Evolutionary conservation across 2,888 invertebrate genomes (phyloP).

Genomic region (Ennomos fuscantarius): DNA sequence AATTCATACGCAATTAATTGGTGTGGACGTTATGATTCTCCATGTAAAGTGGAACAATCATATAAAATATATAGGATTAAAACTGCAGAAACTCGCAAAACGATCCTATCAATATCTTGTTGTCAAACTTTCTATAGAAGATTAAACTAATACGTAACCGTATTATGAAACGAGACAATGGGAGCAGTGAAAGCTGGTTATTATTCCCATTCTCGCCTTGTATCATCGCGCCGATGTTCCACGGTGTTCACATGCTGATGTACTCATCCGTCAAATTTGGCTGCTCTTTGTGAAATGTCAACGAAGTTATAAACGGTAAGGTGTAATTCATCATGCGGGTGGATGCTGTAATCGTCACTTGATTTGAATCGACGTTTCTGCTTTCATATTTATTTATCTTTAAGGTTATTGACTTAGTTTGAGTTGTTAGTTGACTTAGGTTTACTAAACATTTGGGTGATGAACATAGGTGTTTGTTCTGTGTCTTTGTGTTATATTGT

Average conservation of each 20-base stretch:
- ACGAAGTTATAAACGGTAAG: conserved; percentile 18
- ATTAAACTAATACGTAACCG: conserved; percentile 62
- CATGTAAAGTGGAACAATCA: conserved; percentile 12
- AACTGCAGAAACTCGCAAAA: conserved; percentile 5
- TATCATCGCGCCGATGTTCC: conserved; percentile 23
- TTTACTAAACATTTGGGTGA: too few relatives aligned
- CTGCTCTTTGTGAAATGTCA: conserved; percentile 25
- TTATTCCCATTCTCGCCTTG: conserved; percentile 53
- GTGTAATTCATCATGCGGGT: conserved; percentile 12
- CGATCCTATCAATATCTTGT: conserved; percentile 38
- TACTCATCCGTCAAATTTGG: conserved; percentile 30
- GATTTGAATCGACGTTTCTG: conserved; percentile 8
- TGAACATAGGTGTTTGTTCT: too few relatives aligned
- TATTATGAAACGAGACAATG: conserved; percentile 71
- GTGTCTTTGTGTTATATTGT: too few relatives aligned
- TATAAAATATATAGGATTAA: conserved; percentile 3
- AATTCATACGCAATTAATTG: conserved; percentile 21
- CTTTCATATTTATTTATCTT: background rate
- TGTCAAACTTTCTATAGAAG: conserved; percentile 69
- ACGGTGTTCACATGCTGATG: conserved; percentile 26
- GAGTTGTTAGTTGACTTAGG: too few relatives aligned
- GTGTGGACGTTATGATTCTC: conserved; percentile 27
- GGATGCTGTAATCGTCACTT: conserved; percentile 6
- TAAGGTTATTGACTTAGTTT: too few relatives aligned
- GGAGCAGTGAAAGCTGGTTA: conserved; percentile 59